Percentiles rank a stretch among this genome's conserved stretches.
These are phyloP conservation scores for Drosophila niveifrons DNA, from an alignment of 2,888 invertebrate genomes.

Conservation along the genomic window DNA sequence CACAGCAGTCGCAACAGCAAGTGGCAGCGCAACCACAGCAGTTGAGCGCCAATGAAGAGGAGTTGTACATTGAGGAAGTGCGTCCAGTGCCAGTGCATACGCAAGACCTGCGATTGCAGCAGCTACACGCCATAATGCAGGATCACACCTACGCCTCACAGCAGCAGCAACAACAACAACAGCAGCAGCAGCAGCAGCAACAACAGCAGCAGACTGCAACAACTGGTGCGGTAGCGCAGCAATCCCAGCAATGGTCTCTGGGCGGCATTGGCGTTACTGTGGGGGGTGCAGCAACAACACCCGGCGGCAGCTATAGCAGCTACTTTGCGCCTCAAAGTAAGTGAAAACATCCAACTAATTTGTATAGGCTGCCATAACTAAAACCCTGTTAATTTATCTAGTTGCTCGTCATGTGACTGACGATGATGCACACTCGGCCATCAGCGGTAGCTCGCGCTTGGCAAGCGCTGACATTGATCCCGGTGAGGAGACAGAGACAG, in stretches of 20 bases:
- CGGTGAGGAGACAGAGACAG: conserved; percentile 95
- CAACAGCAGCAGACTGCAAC: conserved; percentile 34
- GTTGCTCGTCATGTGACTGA: conserved; percentile 85
- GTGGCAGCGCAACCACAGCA: conserved; percentile 24
- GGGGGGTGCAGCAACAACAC: conserved; percentile 43
- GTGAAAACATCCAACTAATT: conserved; percentile 14
- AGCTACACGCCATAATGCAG: conserved; percentile 83
- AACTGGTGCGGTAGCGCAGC: conserved; percentile 48
- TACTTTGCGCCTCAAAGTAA: conserved; percentile 79
- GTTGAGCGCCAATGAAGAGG: conserved; percentile 80
- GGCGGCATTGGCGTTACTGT: conserved; percentile 80
- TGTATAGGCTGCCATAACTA: neutral
- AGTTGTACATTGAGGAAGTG: conserved; percentile 84
- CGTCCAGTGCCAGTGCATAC: conserved; percentile 84
- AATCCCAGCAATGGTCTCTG: conserved; percentile 79
- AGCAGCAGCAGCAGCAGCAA: conserved; percentile 42
- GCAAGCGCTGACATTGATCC: conserved; percentile 85
- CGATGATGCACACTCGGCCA: conserved; percentile 91
- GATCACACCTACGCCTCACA: conserved; percentile 84
- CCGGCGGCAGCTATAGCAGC: conserved; percentile 39
- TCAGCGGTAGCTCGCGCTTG: conserved; percentile 90
- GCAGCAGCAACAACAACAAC: conserved; percentile 56
- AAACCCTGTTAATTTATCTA: conserved; percentile 26
- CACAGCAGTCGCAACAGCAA: conserved; percentile 10
- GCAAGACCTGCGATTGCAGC: conserved; percentile 82